These are phyloP conservation scores for Reinhardtius hippoglossoides DNA, from an alignment of 2,113 vertebrate genomes.

Conservation along the genomic window DNA sequence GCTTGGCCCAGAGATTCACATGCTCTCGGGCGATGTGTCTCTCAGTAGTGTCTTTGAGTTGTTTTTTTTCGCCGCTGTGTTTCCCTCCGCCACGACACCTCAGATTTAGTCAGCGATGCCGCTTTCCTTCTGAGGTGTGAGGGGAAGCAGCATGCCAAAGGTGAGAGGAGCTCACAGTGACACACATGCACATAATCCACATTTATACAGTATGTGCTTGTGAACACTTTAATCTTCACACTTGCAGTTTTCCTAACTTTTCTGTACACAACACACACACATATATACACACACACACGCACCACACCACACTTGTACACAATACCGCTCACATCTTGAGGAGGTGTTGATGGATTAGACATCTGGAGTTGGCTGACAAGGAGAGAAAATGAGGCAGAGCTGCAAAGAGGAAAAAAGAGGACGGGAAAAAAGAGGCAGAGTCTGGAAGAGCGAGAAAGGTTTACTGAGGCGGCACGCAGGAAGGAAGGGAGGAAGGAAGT, in stretches of 20 bases:
- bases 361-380: slow-evolving; percentile 84
- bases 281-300: slow-evolving; percentile 13
- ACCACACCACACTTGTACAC: slow-evolving; percentile 60
- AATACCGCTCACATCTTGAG: slow-evolving; percentile 77
- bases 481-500: slow-evolving; percentile 46
- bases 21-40: slow-evolving; percentile 51
- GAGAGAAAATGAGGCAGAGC: slow-evolving; percentile 73
- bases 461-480: slow-evolving; percentile 55
- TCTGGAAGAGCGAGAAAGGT: slow-evolving; percentile 58
- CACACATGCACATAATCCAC: slow-evolving; percentile 71
- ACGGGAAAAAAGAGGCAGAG: slow-evolving; percentile 39
- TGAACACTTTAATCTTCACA: slow-evolving; percentile 66
- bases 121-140: slow-evolving; percentile 76
- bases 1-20: slow-evolving; percentile 58
- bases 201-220: slow-evolving; percentile 45
- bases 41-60: slow-evolving; percentile 34
- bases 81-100: slow-evolving; percentile 74
- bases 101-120: slow-evolving; percentile 74
- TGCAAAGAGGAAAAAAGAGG: slow-evolving; percentile 54
- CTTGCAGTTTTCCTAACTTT: slow-evolving; percentile 62
- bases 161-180: slow-evolving; percentile 72
- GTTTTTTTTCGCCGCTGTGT: slow-evolving; percentile 41
- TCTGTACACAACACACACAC: slow-evolving; percentile 14
- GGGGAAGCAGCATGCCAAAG: slow-evolving; percentile 72
- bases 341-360: slow-evolving; percentile 86